A percentile compares a stretch with the other conserved stretches of the same genome.
Conservation (phyloP, 2,797 vertebrate species). For the Huso huso region DNA sequence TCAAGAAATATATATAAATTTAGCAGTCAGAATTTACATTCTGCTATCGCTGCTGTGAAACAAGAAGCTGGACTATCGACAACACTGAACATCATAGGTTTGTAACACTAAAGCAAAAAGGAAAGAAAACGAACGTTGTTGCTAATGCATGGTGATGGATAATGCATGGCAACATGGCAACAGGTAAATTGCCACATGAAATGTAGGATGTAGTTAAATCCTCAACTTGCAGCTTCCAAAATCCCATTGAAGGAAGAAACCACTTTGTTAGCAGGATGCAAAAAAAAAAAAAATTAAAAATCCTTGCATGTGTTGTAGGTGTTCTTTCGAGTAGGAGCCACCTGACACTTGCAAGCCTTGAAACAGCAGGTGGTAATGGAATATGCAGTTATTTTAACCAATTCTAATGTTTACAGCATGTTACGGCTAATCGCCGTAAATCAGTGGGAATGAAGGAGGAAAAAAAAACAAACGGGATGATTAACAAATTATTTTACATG, state of each 20-base stretch:
- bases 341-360: background rate
- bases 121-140: background rate
- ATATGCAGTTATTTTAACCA: conserved; percentile 5
- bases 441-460: conserved; percentile 17
- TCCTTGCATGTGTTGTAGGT: background rate
- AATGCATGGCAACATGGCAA: no score
- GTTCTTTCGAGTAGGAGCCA: background rate
- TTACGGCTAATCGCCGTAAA: conserved; percentile 17
- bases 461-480: conserved; percentile 7
- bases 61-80: conserved; percentile 89
- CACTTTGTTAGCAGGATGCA: background rate
- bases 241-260: no score
- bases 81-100: conserved; percentile 91
- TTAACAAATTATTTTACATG: conserved; percentile 20
- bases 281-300: background rate
- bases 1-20: conserved; percentile 98
- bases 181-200: background rate
- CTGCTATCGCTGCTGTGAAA: conserved; percentile 89
- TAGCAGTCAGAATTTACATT: conserved; percentile 93
- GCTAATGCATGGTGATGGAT: background rate
- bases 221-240: background rate
- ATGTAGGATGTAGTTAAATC: background rate
- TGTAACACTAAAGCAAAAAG: conserved; percentile 73
- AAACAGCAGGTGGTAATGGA: conserved; percentile 40
- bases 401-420: conserved; percentile 20